Percentiles rank a stretch among this genome's conserved stretches.
These are phyloP conservation scores for Drosophila lacertosa DNA, from an alignment of 1,140 invertebrate species.

Conservation along the genomic window DNA sequence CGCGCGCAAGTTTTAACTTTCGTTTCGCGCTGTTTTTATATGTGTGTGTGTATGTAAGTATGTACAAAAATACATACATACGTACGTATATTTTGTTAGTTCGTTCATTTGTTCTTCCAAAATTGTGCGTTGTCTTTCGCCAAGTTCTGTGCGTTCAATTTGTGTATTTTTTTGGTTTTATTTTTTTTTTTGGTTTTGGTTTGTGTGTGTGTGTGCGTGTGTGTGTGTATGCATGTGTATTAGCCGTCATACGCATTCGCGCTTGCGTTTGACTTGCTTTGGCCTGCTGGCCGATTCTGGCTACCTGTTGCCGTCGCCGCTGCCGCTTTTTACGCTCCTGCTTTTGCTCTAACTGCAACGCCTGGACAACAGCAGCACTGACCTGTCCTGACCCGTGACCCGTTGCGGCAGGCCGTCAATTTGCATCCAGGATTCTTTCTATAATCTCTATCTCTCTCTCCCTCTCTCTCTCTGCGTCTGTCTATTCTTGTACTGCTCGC, in stretches of 20 bases:
- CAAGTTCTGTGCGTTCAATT: conserved; percentile 26
- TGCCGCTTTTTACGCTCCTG: conserved; percentile 3
- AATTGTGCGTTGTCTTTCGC: conserved; percentile 27
- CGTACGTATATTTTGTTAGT: conserved; percentile 17
- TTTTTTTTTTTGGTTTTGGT: conserved; percentile 14
- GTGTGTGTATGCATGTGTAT: background rate
- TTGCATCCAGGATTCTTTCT: conserved; percentile 15
- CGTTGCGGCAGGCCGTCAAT: conserved; percentile 31
- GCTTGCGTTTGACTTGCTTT: background rate
- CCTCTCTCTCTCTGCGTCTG: conserved; percentile 1
- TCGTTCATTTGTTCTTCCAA: conserved; percentile 18
- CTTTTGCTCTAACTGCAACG: background rate
- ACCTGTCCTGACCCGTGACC: conserved; percentile 31
- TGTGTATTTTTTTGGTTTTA: conserved; percentile 1
- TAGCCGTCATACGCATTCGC: background rate
- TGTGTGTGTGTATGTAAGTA: conserved; percentile 6
- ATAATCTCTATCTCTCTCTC: background rate
- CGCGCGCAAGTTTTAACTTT: conserved; percentile 35
- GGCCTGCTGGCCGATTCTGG: background rate
- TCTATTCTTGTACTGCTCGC: background rate
- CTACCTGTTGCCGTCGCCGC: conserved; percentile 33
- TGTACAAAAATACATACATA: background rate
- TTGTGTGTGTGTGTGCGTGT: background rate
- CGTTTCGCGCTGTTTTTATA: conserved; percentile 45
- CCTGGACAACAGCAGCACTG: conserved; percentile 23